A percentile compares a stretch with the other conserved stretches of the same genome.
phyloP scores from a whole-genome alignment of 1,140 invertebrate genomes.

The Stegodyphus mimosarum region DNA sequence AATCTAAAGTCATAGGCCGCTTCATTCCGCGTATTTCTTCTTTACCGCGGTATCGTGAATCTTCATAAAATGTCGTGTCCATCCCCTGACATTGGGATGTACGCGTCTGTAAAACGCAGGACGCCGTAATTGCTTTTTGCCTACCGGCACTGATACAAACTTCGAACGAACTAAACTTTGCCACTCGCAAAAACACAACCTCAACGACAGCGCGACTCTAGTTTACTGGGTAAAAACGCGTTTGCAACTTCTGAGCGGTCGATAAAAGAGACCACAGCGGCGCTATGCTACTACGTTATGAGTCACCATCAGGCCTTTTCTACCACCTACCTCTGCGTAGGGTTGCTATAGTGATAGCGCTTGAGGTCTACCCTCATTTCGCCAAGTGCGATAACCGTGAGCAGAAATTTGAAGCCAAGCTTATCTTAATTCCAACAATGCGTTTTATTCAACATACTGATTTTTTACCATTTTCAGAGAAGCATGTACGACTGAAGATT shows the following conservation, averaged over 20 bases:
- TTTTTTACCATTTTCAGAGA: no score
- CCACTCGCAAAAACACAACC: neutral
- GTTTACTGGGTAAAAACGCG: neutral
- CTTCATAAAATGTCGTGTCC: constrained; percentile 77
- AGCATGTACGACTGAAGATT: no score
- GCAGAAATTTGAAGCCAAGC: no score
- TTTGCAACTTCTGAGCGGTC: neutral
- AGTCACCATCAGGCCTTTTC: constrained; percentile 56
- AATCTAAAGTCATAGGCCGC: constrained; percentile 81
- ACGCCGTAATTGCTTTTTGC: constrained; percentile 27
- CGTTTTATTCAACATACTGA: no score
- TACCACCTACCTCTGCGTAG: constrained; percentile 46
- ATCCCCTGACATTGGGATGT: constrained; percentile 66
- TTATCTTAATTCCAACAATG: no score
- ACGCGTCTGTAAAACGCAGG: constrained; percentile 22
- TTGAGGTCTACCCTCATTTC: constrained; percentile 2
- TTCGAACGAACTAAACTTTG: neutral
- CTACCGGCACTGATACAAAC: constrained; percentile 3
- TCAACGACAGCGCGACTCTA: neutral
- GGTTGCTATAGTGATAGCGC: constrained; percentile 14
- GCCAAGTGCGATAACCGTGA: neutral
- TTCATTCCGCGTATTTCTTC: constrained; percentile 66
- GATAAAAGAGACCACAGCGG: constrained; percentile 21
- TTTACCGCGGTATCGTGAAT: constrained; percentile 64
- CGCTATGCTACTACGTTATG: constrained; percentile 26